Base-by-base conservation (phyloP, 2,888 invertebrate species). In the Drosophila vallismaia region DNA sequence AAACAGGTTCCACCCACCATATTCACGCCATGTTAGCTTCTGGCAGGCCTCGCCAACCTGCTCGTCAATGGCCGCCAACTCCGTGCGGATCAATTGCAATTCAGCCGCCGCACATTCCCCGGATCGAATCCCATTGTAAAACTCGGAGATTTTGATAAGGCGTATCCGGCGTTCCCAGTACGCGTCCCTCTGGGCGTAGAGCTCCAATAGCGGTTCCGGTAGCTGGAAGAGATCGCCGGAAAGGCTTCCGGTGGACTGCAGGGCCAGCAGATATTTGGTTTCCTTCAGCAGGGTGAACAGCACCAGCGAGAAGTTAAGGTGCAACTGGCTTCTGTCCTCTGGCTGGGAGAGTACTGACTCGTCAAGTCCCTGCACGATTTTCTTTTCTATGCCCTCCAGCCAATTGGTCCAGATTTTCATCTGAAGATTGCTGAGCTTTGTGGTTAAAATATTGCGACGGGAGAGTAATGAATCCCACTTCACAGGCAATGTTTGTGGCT, bases 81-180 rank as follows among this genome's bases (percentile, higher is more conserved):
- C 97, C 62, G 94, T 93, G 83, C 94, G 93, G 59, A 98, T 95
- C 49, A 98, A 93, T 26, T 94, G 94, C 67, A 94, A 95, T 90
- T 98, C 98, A 2, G 85, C 88, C 0, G 95, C 95, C 56, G 94
- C 93, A 55, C 95, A 94, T 49, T 95, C 94, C 1, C 94, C 93
- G 28, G 93, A 93, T 50, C 95, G 93, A 59, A 98, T 94, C 76
- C 94, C 94, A 90, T 98, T 98, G 91, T 98, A 98, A 95, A 96
- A 95, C 56, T 94, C 93, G 5, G 94, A 93, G 44, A 95, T 94
- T 49, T 94, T 93, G 78, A 93, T 93, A 40, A 94, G 88, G n/a
- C 93, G 92, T 71, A 88, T 89, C 44, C 86, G 88, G 8, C 89
- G 88, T 8, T 86, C 79, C 90, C 90, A 91, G 60, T 90, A 85